phyloP scores from a whole-genome alignment of 2,888 invertebrate species.

The Lycaena phlaeas region DNA sequence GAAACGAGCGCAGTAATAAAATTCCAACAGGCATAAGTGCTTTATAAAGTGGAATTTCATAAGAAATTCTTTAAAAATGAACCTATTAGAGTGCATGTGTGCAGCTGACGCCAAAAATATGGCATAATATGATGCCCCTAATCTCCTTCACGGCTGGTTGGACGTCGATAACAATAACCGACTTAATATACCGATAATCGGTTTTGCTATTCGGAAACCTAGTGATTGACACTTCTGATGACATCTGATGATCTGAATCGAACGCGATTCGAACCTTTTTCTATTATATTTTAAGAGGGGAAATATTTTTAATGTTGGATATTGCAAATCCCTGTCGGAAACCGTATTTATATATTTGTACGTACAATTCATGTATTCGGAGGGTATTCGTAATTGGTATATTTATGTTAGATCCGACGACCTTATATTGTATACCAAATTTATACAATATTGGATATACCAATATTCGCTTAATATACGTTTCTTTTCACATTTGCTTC shows the following conservation, averaged over 20 bases:
- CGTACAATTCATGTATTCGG: conserved; percentile 2
- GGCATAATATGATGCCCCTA: conserved; percentile 69
- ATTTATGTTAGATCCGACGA: not conserved
- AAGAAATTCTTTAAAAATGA: conserved; percentile 36
- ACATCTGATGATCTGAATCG: conserved; percentile 50
- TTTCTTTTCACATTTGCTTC: too few species aligned
- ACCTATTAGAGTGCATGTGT: conserved; percentile 41
- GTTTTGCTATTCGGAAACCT: conserved; percentile 68
- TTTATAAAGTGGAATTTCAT: conserved; percentile 30
- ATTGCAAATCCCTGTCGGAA: not conserved
- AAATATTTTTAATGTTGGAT: conserved; percentile 15
- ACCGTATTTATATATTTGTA: not conserved
- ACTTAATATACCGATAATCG: conserved; percentile 71
- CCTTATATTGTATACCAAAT: too few species aligned
- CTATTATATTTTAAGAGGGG: conserved; percentile 25
- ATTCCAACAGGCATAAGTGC: conserved; percentile 16
- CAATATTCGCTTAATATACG: too few species aligned
- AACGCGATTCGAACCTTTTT: conserved; percentile 37
- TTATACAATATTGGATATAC: too few species aligned
- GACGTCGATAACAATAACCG: conserved; percentile 69
- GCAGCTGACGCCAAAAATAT: conserved; percentile 69
- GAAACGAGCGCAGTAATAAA: conserved; percentile 17
- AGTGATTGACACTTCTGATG: conserved; percentile 69
- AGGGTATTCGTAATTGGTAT: conserved; percentile 4
- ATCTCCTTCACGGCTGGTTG: conserved; percentile 64